Base-by-base conservation (phyloP, 2,888 invertebrate species). In the Amiota minor region DNA sequence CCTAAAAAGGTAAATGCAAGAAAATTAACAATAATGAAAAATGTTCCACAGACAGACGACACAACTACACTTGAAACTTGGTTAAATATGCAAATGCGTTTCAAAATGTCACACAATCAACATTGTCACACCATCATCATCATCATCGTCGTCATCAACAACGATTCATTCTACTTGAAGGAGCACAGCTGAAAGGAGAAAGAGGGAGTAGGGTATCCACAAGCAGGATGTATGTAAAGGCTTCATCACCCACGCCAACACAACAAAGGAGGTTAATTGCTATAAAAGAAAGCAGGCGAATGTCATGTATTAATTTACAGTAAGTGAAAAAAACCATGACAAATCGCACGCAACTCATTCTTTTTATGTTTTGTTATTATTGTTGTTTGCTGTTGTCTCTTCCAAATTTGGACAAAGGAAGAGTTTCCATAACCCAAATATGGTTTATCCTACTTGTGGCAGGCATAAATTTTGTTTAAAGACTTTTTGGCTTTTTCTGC, bases 1-100 rank as follows among this genome's bases (percentile, higher is more conserved):
- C 84, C 83, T 76, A 83, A 83, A 79, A 83, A 81, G 83, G 83
- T 78, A 78, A 81, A 23, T 80, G 74, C 84, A 84, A 79, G 83
- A 78, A 78, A 84, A 81, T 65, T 74, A 82, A 81, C 78, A 82
- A 83, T 78, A 79, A 49, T 49, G 46, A 67, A 35, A 64, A 81
- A 84, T 79, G 79, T 74, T 16, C 55, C 11, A 23, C 18, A 10
- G 23, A 53, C 46, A 45, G 18, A 59, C 59, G 18, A 76, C 79
- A 81, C 76, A 74, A 77, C 64, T 70, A 10, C 55, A 35, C 71
- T 74, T 72, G 74, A 71, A 74, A 75, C 71, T 84, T 83, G 84
- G 82, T 84, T 83, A 82, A 82, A 83, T 83, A 83, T 83, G 83
- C 84, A 84, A 82, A 82, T 84, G 75, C 72, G 72, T 78, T 75